Conservation (phyloP, 2,113 vertebrate species). For the Heptranchias perlo region DNA sequence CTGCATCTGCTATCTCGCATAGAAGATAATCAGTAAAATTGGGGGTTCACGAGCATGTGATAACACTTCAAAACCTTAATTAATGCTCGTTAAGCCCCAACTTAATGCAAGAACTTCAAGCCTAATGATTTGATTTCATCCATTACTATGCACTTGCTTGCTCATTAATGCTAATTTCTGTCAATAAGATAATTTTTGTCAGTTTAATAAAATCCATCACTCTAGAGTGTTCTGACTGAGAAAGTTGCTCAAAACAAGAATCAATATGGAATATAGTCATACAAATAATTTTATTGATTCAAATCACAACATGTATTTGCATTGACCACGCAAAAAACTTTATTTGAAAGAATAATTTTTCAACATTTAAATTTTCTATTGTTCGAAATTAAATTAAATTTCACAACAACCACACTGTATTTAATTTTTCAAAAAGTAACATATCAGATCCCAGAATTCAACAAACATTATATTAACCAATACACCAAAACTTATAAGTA, state of each 20-base stretch:
- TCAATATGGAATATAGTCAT: not conserved
- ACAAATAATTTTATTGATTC: not conserved
- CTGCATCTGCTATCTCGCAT: not conserved
- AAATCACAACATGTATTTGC: not conserved
- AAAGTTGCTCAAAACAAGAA: not conserved
- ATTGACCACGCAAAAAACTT: not conserved
- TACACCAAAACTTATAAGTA: not conserved
- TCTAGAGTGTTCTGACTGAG: not conserved
- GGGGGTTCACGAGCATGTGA: no score
- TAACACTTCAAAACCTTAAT: no score
- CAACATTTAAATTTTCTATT: not conserved
- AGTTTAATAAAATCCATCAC: no score
- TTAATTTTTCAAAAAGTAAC: not conserved
- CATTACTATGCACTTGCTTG: no score
- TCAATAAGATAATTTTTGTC: no score
- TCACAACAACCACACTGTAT: not conserved
- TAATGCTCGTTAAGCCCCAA: no score
- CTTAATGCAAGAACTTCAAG: no score
- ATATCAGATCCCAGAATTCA: not conserved
- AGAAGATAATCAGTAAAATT: not conserved
- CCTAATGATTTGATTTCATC: no score
- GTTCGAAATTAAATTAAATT: not conserved
- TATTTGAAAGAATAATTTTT: not conserved
- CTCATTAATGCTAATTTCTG: no score
- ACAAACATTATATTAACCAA: not conserved